Evolutionary conservation across 2,888 invertebrate species (phyloP).

Genomic region (Plebejus argus): DNA sequence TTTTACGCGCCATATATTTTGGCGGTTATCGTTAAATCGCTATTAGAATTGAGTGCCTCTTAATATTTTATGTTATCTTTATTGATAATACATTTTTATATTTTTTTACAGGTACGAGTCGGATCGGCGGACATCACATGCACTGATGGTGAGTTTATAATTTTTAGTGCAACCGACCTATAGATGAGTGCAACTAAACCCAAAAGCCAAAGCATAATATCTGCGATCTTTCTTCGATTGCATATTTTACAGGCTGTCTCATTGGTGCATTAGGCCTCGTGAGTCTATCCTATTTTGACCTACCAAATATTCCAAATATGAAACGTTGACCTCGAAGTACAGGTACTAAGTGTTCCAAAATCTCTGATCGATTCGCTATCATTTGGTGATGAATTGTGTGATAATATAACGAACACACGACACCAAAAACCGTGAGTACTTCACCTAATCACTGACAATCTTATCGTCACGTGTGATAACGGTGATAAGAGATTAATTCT

Average conservation of each 20-base stretch:
- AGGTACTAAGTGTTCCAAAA: neutral
- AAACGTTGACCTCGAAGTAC: neutral
- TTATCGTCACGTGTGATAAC: neutral
- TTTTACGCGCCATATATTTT: conserved; percentile 30
- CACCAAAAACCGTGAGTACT: neutral
- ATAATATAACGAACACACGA: neutral
- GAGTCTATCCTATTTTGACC: too few relatives aligned
- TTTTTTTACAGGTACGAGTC: conserved; percentile 16
- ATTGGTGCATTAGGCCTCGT: too few relatives aligned
- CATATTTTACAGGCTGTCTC: too few relatives aligned
- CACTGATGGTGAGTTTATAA: neutral
- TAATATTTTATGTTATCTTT: conserved; percentile 10
- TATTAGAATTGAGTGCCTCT: neutral
- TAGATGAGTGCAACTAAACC: too few relatives aligned
- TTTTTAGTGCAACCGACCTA: too few relatives aligned
- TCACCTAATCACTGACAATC: neutral
- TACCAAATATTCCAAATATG: neutral
- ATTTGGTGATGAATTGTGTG: neutral
- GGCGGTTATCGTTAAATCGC: conserved; percentile 3
- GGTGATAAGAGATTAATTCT: conserved; percentile 9
- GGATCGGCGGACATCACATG: conserved; percentile 9
- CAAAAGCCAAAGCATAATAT: too few relatives aligned
- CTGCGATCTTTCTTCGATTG: too few relatives aligned
- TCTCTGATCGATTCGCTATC: neutral
- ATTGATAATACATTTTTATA: neutral